Evolutionary conservation across 1,140 invertebrate genomes (phyloP).

Genomic region (Hylaeus anthracinus): DNA sequence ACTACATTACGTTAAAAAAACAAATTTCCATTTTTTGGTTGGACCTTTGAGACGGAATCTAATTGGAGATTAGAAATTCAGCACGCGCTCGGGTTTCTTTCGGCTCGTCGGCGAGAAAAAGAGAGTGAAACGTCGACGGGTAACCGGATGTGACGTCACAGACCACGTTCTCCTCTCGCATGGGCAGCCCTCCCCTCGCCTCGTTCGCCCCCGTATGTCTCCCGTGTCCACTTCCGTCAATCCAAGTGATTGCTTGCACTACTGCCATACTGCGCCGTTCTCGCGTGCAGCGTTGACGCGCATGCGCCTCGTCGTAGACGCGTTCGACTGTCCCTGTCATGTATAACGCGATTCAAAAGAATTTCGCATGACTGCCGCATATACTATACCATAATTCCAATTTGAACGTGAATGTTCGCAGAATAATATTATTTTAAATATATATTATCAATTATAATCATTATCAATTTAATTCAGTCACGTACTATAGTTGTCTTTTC

Average conservation of each 20-base stretch:
- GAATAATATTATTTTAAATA: too few species aligned
- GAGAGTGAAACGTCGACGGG: slow-evolving; percentile 63
- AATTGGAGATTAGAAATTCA: slow-evolving; percentile 16
- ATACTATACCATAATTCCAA: too few species aligned
- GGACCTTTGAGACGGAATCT: too few species aligned
- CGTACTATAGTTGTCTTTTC: too few species aligned
- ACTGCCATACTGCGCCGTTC: slow-evolving; percentile 72
- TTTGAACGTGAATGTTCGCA: too few species aligned
- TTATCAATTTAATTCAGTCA: too few species aligned
- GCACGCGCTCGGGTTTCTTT: slow-evolving; percentile 36
- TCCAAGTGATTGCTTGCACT: slow-evolving; percentile 67
- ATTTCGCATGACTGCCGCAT: neutral
- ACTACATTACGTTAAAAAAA: too few species aligned
- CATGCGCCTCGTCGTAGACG: neutral
- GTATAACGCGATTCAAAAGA: neutral
- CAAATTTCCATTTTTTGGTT: too few species aligned
- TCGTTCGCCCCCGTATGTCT: slow-evolving; percentile 19
- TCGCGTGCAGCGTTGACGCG: slow-evolving; percentile 25
- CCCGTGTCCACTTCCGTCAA: slow-evolving; percentile 68
- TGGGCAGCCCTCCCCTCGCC: neutral
- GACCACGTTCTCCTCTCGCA: slow-evolving; percentile 58
- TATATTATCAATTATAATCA: too few species aligned
- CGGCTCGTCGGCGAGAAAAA: slow-evolving; percentile 57
- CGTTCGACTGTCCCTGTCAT: slow-evolving; percentile 5
- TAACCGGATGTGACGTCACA: slow-evolving; percentile 71